Base-by-base conservation (phyloP, 1,140 invertebrate species). In the Augochlora pura region DNA sequence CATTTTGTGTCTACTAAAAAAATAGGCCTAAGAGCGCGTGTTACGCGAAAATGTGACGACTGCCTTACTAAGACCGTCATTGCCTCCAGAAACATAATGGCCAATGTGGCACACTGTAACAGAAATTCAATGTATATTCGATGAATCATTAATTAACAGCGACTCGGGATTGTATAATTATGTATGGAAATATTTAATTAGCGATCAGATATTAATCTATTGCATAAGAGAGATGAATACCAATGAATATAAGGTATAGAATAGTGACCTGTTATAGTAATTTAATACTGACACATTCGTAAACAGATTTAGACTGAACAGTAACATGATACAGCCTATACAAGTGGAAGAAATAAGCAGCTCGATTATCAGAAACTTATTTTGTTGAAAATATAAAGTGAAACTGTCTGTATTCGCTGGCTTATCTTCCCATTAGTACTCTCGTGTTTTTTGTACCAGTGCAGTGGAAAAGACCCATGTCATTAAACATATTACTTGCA, bases 1-100 rank as follows among this genome's bases (percentile, higher is more conserved):
- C 97, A 97, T 86, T 97, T 94, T 27, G 97, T 98, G 91, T 98
- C 97, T 25, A 98, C 95, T 49, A 98, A 90, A 93, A 98, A 98
- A 81, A 98, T 96, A 27, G 98, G 97, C n/a, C 98, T 93, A 12
- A 98, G 91, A 6, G 97, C 97, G 83, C 98, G 93, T 1, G 97
- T 98, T 25, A 98, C 96, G 10, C 98, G 94, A 89, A 98, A 97
- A 92, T 98, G 97, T 7, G 96, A 97, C 0, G 96, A 96, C 90
- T 98, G 97, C 63, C 97, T 94, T 72, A 96, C 94, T 25, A 98
- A 91, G 27, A 98, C 96, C 25, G 96, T 95, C 52, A 98, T 93
- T 1, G 97, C 96, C 92, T 98, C 97, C 42, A 97, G 87, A 72
- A 97, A 94, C 97, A 98, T 98, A 77, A 98, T 96, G 18, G 95